These are phyloP conservation scores for Coptotermes formosanus DNA, from an alignment of 1,140 invertebrate species.

Conservation along the genomic window DNA sequence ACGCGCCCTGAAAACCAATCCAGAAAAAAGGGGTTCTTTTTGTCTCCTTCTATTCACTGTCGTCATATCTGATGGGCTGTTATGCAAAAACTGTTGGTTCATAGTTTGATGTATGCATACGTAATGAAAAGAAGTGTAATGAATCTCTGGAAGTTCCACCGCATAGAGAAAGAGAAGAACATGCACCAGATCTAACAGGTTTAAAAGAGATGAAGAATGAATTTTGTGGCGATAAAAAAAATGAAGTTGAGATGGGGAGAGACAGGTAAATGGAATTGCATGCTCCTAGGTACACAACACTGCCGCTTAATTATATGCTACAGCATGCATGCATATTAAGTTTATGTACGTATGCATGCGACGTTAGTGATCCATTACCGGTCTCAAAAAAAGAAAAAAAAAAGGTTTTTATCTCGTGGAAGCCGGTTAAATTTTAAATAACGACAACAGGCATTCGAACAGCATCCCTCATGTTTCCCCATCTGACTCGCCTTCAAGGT, in stretches of 20 bases:
- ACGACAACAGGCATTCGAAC: not conserved
- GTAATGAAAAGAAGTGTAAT: constrained; percentile 13
- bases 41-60: not conserved
- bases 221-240: not conserved
- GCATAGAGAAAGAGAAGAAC: not conserved
- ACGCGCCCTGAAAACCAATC: not conserved
- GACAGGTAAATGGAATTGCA: not conserved
- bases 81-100: not conserved
- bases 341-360: not conserved
- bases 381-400: not conserved
- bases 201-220: not conserved
- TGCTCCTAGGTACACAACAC: not conserved
- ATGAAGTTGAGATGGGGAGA: not conserved
- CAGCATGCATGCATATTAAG: constrained; percentile 12
- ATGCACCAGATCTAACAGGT: not conserved
- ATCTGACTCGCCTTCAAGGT: not conserved
- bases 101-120: not conserved
- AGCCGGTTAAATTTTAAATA: constrained; percentile 19
- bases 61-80: not conserved
- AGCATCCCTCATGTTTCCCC: not conserved
- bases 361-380: constrained; percentile 3
- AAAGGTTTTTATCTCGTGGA: not conserved
- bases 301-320: not conserved
- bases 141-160: not conserved
- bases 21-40: not conserved